phyloP scores from a whole-genome alignment of 2,113 vertebrate genomes.

The Grantiella picta region DNA sequence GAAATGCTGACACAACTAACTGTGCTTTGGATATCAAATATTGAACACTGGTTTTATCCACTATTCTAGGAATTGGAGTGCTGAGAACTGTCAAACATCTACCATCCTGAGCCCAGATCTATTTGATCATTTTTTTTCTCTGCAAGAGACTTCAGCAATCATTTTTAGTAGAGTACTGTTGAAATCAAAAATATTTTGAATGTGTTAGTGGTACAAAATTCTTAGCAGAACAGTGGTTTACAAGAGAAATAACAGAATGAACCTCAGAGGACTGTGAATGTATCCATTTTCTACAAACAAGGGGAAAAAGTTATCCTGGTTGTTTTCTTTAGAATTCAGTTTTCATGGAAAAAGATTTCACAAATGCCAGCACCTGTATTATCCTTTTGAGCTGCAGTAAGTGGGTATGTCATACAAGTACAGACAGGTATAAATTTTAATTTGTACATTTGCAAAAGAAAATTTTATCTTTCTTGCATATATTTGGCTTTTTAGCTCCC shows the following conservation, averaged over 20 bases:
- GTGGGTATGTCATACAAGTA: not conserved
- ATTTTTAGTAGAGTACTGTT: not conserved
- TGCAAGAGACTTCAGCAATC: not conserved
- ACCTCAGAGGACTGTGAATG: not conserved
- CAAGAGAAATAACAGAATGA: not conserved
- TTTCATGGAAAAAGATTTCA: not conserved
- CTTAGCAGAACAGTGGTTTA: not conserved
- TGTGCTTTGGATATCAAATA: not conserved
- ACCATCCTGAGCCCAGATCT: not conserved
- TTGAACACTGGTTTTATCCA: not conserved
- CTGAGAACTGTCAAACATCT: not conserved
- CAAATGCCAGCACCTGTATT: not conserved
- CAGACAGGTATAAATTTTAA: not conserved
- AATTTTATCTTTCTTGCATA: not conserved
- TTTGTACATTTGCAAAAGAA: not conserved
- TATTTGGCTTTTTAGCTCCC: not conserved
- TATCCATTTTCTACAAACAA: not conserved
- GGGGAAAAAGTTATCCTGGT: rapidly evolving
- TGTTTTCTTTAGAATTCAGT: not conserved
- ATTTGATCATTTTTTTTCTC: not conserved
- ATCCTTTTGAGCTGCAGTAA: not conserved
- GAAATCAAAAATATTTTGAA: not conserved
- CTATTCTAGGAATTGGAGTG: not conserved
- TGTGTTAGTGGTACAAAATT: not conserved
- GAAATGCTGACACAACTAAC: not conserved